Evolutionary conservation across 2,888 invertebrate genomes (phyloP).

Genomic region (Lingula anatina): DNA sequence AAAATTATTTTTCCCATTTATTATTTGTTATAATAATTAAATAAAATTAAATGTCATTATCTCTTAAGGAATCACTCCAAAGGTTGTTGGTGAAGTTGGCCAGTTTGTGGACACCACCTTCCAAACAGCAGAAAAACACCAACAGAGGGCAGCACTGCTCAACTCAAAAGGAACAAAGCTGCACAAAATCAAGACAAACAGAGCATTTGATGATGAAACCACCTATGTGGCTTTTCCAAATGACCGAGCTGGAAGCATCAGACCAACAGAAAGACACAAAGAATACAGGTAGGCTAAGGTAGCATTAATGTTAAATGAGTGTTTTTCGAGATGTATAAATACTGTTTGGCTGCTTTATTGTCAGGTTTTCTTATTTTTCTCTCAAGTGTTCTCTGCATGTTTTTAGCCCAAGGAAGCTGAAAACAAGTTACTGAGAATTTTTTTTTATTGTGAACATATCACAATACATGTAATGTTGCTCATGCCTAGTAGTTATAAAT

Average conservation of each 20-base stretch:
- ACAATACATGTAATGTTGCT: too few relatives aligned
- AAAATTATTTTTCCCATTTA: neutral
- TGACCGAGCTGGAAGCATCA: constrained; percentile 46
- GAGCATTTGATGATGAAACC: constrained; percentile 11
- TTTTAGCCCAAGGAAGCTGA: too few relatives aligned
- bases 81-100: constrained; percentile 50
- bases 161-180: constrained; percentile 31
- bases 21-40: too few relatives aligned
- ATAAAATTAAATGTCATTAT: too few relatives aligned
- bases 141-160: constrained; percentile 38
- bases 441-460: too few relatives aligned
- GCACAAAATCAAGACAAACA: constrained; percentile 21
- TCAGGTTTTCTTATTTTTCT: too few relatives aligned
- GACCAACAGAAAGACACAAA: constrained; percentile 38
- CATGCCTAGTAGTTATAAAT: too few relatives aligned
- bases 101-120: constrained; percentile 42
- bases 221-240: constrained; percentile 49
- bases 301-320: too few relatives aligned
- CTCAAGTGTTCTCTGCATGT: too few relatives aligned
- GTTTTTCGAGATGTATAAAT: too few relatives aligned
- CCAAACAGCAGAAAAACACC: constrained; percentile 19
- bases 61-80: constrained; percentile 49
- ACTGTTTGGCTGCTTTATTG: too few relatives aligned
- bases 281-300: constrained; percentile 42
- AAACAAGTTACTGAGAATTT: too few relatives aligned